Base-by-base conservation (phyloP, 2,797 vertebrate genomes). In the Knipowitschia caucasica region DNA sequence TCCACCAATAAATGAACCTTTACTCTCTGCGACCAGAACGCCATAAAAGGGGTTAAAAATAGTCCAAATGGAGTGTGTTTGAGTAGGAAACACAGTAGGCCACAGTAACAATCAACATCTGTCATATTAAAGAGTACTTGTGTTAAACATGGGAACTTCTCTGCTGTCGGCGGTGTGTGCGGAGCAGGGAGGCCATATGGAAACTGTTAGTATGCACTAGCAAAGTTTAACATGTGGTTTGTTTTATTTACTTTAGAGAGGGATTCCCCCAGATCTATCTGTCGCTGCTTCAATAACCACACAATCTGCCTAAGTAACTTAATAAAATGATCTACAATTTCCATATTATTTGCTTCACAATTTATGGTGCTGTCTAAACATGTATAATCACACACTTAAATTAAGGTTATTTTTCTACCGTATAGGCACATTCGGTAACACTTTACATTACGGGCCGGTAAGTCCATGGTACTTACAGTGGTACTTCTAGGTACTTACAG, bases 91-190 rank as follows among this genome's bases (percentile, higher is more conserved):
- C 54, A 62, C 52, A 59, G 56, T 54, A 59, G 57, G 51, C 62
- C 56, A 42, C 71, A 56, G 67, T 71, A 70, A 78, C 69, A 69
- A 74, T 78, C 75, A 76, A 76, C 74, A 85, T 80, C 68, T 83
- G 85, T 83, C 82, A 79, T 72, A 76, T 80, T 82, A 66, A 76
- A 81, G 62, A 62, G 67, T 56, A 68, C 64, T 75, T 69, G 63
- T 60, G 62, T 55, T 81, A 82, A 84, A 86, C 77, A 87, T 78
- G 83, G 82, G 84, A 87, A 83, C 72, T 65, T 79, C 62, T 72
- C 34, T 47, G 23, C 57, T 73, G 54, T 31, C 8, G 57, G 11
- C 53, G 53, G 35, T 18, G 35, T 38, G 7, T 20, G 3, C 8
- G 39, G 21, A 12, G 7, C 5, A 43, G 40, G 12, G 40, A 24